These are phyloP conservation scores for Ceraclea dissimilis DNA, from an alignment of 2,888 invertebrate species.

Conservation along the genomic window DNA sequence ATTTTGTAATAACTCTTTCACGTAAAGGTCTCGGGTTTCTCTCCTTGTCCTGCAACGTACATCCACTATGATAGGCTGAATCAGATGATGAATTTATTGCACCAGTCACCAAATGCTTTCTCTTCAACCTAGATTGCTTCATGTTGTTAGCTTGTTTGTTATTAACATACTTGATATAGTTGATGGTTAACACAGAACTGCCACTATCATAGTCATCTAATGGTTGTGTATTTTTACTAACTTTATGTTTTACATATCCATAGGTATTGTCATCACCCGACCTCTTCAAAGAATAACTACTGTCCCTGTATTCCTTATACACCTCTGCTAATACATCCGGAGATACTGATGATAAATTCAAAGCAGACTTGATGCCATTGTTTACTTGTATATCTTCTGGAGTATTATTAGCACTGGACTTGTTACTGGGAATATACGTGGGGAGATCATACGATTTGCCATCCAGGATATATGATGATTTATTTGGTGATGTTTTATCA, in stretches of 20 bases:
- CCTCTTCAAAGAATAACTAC: too few relatives aligned
- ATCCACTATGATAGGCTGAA: neutral
- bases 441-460: neutral
- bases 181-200: constrained; percentile 29
- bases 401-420: neutral
- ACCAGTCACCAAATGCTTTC: constrained; percentile 22
- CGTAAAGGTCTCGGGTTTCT: constrained; percentile 34
- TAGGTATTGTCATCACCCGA: neutral
- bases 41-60: constrained; percentile 14
- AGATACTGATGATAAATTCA: too few relatives aligned
- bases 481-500: neutral
- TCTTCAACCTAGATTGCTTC: constrained; percentile 5
- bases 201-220: constrained; percentile 18
- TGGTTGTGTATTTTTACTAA: neutral
- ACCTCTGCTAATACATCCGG: too few relatives aligned
- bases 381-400: neutral
- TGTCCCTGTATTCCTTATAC: too few relatives aligned
- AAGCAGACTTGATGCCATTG: too few relatives aligned
- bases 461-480: neutral
- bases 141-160: constrained; percentile 16
- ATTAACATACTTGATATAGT: constrained; percentile 44
- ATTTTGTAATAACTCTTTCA: constrained; percentile 31
- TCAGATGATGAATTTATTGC: neutral
- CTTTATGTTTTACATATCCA: neutral
- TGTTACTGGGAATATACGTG: neutral